phyloP scores from a whole-genome alignment of 2,888 invertebrate species.

The Acrocyrtus sp. region DNA sequence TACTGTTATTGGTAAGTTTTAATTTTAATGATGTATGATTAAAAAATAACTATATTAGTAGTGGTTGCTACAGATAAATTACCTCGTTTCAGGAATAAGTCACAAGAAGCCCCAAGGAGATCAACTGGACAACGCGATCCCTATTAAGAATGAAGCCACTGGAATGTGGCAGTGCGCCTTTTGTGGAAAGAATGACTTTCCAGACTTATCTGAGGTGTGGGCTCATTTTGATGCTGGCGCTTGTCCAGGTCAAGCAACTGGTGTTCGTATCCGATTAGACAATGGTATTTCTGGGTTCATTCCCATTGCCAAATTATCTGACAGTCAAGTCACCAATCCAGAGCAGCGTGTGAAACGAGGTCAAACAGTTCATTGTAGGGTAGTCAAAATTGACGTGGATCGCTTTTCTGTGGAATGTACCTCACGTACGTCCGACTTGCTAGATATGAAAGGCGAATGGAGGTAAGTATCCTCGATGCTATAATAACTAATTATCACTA shows the following conservation, averaged over 20 bases:
- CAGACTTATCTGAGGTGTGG: constrained; percentile 97
- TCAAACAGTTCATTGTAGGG: constrained; percentile 86
- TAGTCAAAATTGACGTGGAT: constrained; percentile 96
- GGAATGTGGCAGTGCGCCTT: constrained; percentile 98
- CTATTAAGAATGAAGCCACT: constrained; percentile 92
- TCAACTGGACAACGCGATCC: constrained; percentile 94
- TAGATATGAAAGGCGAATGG: constrained; percentile 92
- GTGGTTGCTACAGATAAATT: background rate
- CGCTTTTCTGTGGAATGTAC: constrained; percentile 94
- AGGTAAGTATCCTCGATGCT: constrained; percentile 68
- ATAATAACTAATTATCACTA: background rate
- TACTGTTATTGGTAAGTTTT: constrained; percentile 71
- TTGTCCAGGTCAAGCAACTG: constrained; percentile 96
- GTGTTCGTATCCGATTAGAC: constrained; percentile 88
- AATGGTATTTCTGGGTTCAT: constrained; percentile 94
- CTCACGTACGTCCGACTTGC: constrained; percentile 89
- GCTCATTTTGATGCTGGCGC: constrained; percentile 96
- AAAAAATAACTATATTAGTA: background rate
- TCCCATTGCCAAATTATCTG: constrained; percentile 89
- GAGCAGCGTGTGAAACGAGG: constrained; percentile 88
- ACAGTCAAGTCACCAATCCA: constrained; percentile 92
- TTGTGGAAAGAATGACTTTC: constrained; percentile 95
- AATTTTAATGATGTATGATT: constrained; percentile 13
- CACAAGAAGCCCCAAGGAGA: constrained; percentile 91
- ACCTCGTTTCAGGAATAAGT: constrained; percentile 74